Conservation (phyloP, 2,797 vertebrate species). For the Choloepus didactylus region DNA sequence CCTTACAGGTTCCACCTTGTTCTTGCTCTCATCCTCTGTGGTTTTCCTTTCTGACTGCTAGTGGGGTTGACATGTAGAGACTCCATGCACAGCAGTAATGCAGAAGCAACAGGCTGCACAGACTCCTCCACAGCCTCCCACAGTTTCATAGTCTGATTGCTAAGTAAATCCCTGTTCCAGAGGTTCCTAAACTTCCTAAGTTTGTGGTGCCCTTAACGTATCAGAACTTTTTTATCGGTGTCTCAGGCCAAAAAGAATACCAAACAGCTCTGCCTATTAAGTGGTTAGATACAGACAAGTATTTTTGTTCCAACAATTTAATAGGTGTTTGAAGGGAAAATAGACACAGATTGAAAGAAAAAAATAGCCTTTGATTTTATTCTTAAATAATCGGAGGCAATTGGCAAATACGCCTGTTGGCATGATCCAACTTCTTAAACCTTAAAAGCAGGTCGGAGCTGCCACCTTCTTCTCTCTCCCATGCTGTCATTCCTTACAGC, state of each 20-base stretch:
- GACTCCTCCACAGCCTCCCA: rapidly evolving
- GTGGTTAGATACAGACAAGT: neutral
- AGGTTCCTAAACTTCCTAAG: neutral
- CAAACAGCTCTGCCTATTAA: neutral
- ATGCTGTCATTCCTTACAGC: neutral
- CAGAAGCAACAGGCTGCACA: rapidly evolving
- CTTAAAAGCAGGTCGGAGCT: neutral
- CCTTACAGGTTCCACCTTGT: neutral
- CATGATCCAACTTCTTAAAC: neutral
- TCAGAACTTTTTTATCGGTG: neutral
- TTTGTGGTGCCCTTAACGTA: rapidly evolving
- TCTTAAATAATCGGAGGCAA: neutral
- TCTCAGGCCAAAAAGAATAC: neutral
- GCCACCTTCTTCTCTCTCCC: neutral
- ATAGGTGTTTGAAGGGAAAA: neutral
- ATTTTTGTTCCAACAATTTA: neutral
- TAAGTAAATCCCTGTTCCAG: too few relatives aligned
- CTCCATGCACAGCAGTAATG: rapidly evolving
- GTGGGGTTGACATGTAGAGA: neutral
- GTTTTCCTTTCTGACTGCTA: neutral
- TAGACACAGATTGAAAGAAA: neutral
- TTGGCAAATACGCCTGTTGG: too few relatives aligned
- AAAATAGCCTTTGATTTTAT: neutral
- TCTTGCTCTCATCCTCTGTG: neutral
- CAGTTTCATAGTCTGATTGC: rapidly evolving